Percentiles rank a stretch among this genome's conserved stretches.
Conservation (phyloP, 1,140 invertebrate genomes). For the Galendromus occidentalis region DNA sequence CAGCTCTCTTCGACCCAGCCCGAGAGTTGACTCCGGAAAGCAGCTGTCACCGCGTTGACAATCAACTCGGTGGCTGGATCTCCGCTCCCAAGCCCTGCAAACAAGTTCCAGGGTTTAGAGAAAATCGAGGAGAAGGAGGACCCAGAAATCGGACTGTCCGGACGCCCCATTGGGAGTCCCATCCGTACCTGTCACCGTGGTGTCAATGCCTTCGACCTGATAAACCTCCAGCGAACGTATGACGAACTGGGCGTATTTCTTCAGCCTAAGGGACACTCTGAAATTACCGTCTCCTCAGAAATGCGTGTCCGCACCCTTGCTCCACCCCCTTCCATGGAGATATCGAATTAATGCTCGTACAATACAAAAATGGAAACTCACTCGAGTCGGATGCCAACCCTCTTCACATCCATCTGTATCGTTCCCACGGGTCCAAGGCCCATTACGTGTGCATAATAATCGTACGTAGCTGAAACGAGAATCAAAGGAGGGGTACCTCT, state of each 20-base stretch:
- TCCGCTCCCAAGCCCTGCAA: not conserved
- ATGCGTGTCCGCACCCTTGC: not conserved
- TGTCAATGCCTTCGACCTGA: not conserved
- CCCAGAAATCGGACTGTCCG: not conserved
- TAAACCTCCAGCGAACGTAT: not conserved
- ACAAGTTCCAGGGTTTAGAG: not conserved
- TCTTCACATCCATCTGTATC: not conserved
- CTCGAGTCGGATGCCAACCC: not conserved
- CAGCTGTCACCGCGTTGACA: not conserved
- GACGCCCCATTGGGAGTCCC: not conserved
- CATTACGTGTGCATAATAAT: not conserved
- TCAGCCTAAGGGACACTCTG: not conserved
- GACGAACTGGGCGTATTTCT: not conserved
- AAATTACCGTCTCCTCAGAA: not conserved
- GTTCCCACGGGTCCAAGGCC: not conserved
- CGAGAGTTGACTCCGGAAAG: not conserved
- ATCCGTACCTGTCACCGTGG: not conserved
- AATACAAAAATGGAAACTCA: not conserved
- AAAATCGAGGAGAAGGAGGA: not conserved
- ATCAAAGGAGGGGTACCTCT: not conserved
- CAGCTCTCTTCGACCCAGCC: not conserved
- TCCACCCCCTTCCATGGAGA: not conserved
- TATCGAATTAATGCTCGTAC: not conserved
- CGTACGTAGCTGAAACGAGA: not conserved
- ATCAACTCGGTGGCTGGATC: not conserved